phyloP scores from a whole-genome alignment of 2,113 vertebrate species.

The Poicephalus gulielmi region DNA sequence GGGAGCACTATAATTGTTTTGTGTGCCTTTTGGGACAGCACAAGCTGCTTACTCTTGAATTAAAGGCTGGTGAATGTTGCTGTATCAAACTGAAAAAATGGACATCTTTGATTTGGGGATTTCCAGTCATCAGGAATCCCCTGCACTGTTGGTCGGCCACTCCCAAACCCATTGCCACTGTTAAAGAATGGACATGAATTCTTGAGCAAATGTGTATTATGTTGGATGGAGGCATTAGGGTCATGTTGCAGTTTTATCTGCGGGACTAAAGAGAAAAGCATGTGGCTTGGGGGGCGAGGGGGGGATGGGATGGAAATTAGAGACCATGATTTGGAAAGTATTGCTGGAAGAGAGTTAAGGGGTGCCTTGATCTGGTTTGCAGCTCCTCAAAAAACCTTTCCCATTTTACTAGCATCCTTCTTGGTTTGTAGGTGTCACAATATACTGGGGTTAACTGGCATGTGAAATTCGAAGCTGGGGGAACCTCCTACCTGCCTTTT shows the following conservation, averaged over 20 bases:
- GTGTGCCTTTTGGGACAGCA: conserved; percentile 49
- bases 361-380: background rate
- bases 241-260: background rate
- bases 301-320: background rate
- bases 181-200: background rate
- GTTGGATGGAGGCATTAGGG: background rate
- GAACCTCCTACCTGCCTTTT: background rate
- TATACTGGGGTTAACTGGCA: background rate
- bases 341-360: background rate
- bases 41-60: conserved; percentile 51
- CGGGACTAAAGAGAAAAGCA: background rate
- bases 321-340: background rate
- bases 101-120: background rate
- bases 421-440: background rate
- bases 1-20: conserved; percentile 57
- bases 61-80: background rate
- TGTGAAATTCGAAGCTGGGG: background rate
- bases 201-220: background rate
- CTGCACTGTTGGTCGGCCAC: background rate
- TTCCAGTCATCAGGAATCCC: background rate
- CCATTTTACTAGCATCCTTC: background rate
- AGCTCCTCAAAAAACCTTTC: background rate
- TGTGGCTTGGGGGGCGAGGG: fast-evolving
- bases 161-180: background rate
- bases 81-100: background rate